A percentile compares a stretch with the other conserved stretches of the same genome.
Conservation (phyloP, 2,113 vertebrate genomes). For the Desmodus rotundus region DNA sequence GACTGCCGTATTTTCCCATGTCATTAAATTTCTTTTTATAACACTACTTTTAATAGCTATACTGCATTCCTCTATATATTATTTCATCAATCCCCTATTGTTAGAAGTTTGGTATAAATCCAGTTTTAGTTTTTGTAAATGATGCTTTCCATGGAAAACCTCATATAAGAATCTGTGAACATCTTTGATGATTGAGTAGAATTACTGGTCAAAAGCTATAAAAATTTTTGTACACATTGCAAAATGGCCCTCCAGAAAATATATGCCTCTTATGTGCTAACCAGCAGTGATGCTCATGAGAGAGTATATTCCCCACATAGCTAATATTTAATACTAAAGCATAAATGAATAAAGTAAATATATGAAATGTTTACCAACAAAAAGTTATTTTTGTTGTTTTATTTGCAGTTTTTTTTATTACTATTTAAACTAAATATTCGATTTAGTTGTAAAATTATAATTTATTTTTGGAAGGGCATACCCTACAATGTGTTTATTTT, state of each 20-base stretch:
- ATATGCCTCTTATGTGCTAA: not conserved
- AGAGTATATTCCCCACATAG: not conserved
- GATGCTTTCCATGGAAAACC: not conserved
- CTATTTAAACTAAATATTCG: not conserved
- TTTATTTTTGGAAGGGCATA: not conserved
- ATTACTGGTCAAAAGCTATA: not conserved
- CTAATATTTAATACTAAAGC: not conserved
- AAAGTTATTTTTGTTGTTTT: conserved; percentile 7
- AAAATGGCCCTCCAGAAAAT: not conserved
- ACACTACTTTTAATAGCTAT: conserved; percentile 27
- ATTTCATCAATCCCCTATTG: conserved; percentile 27
- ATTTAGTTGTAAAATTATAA: not conserved
- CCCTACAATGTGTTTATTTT: not conserved
- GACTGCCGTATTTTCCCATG: conserved; percentile 36
- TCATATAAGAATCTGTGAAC: not conserved
- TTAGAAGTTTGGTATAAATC: not conserved
- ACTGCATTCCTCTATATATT: conserved; percentile 21
- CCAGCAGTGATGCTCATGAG: not conserved
- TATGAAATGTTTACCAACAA: not conserved
- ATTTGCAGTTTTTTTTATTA: not conserved
- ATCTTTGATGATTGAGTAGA: not conserved
- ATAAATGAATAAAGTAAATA: not conserved
- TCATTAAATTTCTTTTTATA: conserved; percentile 34
- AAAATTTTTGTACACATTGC: not conserved
- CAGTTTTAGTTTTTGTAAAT: not conserved